Conservation (phyloP, 1,140 invertebrate species). For the Harpegnathos saltator region DNA sequence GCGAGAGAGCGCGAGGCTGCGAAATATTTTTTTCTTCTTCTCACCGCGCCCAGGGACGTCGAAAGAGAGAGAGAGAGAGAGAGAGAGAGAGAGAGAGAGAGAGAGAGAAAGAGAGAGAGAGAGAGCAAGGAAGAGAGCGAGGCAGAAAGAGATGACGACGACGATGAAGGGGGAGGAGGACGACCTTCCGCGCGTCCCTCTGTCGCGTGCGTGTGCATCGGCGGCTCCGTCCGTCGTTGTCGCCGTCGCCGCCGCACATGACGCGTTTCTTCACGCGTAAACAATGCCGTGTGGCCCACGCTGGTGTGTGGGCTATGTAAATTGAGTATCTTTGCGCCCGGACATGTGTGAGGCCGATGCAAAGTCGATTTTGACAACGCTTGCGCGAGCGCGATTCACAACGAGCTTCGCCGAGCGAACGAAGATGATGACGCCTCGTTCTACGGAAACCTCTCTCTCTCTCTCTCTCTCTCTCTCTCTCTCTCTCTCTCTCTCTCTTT, state of each 20-base stretch:
- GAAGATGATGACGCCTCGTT: no score
- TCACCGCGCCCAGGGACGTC: conserved; percentile 17
- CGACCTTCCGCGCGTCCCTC: conserved; percentile 46
- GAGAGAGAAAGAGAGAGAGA: not conserved
- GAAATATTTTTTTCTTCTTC: conserved; percentile 10
- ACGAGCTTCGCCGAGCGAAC: no score
- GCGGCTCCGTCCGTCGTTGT: not conserved
- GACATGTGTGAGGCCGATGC: conserved; percentile 28
- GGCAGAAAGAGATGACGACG: not conserved
- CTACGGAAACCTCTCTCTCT: no score
- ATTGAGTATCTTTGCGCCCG: conserved; percentile 21
- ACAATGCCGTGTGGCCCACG: conserved; percentile 19
- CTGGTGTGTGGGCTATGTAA: conserved; percentile 33
- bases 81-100: no score
- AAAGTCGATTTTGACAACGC: conserved; percentile 46
- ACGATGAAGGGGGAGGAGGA: not conserved
- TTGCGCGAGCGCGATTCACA: no score
- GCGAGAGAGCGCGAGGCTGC: conserved; percentile 4
- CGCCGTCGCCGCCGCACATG: conserved; percentile 16
- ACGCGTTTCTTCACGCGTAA: conserved; percentile 14
- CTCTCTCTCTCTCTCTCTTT: no score
- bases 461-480: no score
- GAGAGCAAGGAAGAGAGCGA: not conserved
- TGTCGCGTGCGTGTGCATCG: conserved; percentile 4
- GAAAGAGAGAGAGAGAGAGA: not conserved